These are phyloP conservation scores for Dipodomys spectabilis DNA, from an alignment of 2,113 vertebrate genomes.

Conservation along the genomic window DNA sequence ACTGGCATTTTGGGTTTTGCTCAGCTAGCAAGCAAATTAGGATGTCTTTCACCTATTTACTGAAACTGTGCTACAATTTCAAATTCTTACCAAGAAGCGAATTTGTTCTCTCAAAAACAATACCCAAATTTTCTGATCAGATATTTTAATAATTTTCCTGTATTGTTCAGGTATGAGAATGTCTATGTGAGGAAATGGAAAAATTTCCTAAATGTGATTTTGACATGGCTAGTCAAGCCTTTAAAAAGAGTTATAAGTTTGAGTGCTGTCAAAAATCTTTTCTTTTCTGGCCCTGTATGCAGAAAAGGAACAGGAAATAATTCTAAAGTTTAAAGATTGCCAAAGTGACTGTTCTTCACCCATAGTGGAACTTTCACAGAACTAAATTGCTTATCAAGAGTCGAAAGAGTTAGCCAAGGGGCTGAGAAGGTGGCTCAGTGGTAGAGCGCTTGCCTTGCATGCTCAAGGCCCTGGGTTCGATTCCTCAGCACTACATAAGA, in stretches of 20 bases:
- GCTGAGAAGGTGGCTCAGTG: too few relatives aligned
- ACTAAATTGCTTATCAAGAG: not conserved
- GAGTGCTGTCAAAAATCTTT: conserved; percentile 5
- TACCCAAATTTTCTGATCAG: conserved; percentile 34
- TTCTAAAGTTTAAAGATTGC: not conserved
- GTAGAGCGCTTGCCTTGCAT: too few relatives aligned
- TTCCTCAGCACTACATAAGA: too few relatives aligned
- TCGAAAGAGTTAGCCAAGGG: not conserved
- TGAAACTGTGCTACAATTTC: not conserved
- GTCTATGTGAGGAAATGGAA: conserved; percentile 38
- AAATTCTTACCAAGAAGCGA: conserved; percentile 24
- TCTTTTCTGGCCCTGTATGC: not conserved
- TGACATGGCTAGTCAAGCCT: conserved; percentile 33
- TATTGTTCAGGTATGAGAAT: conserved; percentile 20
- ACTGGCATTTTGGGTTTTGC: not conserved
- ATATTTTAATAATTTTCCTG: conserved; percentile 45
- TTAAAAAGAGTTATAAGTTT: conserved; percentile 42
- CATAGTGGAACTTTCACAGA: not conserved
- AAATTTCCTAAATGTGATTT: not conserved
- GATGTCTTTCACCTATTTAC: not conserved
- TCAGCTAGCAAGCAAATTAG: conserved; percentile 6
- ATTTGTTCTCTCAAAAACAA: conserved; percentile 55
- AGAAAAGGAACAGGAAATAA: conserved; percentile 29
- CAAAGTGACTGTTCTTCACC: not conserved
- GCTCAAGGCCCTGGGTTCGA: too few relatives aligned